These are phyloP conservation scores for Zonitis immaculata DNA, from an alignment of 2,888 invertebrate species.

Conservation along the genomic window DNA sequence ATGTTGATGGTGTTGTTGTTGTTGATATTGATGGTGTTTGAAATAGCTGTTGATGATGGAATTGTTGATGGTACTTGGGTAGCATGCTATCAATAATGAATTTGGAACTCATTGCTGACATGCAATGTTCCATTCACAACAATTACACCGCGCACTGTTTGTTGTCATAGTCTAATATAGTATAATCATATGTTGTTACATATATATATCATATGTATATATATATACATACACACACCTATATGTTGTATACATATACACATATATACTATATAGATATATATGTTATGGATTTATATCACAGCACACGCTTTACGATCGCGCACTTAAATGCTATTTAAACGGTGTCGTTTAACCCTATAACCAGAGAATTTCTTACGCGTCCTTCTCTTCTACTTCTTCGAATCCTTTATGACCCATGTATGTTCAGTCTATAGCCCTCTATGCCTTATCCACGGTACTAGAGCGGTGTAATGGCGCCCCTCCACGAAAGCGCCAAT, in stretches of 20 bases:
- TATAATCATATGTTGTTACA: too few species aligned
- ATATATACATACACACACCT: too few species aligned
- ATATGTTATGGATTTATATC: too few species aligned
- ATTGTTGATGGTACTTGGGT: conserved; percentile 86
- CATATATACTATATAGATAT: too few species aligned
- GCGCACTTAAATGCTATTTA: conserved; percentile 41
- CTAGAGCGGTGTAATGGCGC: conserved; percentile 54
- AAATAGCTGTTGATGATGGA: conserved; percentile 66
- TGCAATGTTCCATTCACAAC: conserved; percentile 43
- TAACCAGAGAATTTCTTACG: conserved; percentile 49
- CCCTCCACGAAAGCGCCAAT: conserved; percentile 49
- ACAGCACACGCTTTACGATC: conserved; percentile 41
- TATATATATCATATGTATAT: too few species aligned
- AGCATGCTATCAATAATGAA: conserved; percentile 98
- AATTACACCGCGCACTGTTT: conserved; percentile 45
- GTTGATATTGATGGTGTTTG: conserved; percentile 35
- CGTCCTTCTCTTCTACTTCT: conserved; percentile 63
- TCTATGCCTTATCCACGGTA: conserved; percentile 69
- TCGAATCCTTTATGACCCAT: conserved; percentile 82
- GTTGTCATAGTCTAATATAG: conserved; percentile 41
- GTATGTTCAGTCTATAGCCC: conserved; percentile 80
- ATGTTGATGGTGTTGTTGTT: conserved; percentile 39
- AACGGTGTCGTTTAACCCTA: conserved; percentile 47
- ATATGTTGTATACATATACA: too few species aligned
- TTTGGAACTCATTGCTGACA: conserved; percentile 86